Evolutionary conservation across 2,797 vertebrate species (phyloP), one percentile per base, ranked within the genome.

Genomic region (Crocodylus rhombifer): DNA sequence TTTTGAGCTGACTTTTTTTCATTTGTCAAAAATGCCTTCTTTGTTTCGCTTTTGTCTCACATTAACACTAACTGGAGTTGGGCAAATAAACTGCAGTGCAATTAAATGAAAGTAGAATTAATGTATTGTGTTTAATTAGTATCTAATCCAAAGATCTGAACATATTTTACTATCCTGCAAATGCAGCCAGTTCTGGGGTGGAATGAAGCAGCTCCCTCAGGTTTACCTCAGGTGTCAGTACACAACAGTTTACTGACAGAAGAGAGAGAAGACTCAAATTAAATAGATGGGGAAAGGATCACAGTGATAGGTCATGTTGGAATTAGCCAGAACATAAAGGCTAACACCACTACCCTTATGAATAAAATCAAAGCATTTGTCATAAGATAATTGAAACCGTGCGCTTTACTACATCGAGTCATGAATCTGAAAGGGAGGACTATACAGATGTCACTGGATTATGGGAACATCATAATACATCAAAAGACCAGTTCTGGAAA

Each of bases 401-500:
- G 82, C 7, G 14, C 69, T 96, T 96, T 90, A 91, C 92, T 84
- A 84, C 93, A 91, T 20, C 65, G 71, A 55, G 84, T 85, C 84
- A 67, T 79, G 67, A 93, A 87, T 91, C 56, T 60, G 89, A 92
- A 86, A 71, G 56, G 65, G 33, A 71, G 84, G 93, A 63, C 80
- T 80, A 63, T 78, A 77, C 28, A 94, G 92, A 76, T 33, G 67
- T 28, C 0, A 0, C 30, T 95, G 77, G 6, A n/a, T 91, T 73
- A 84, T 36, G 12, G 26, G 62, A 89, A 80, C 82, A 93, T 90
- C 94, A 76, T 36, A 69, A 69, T 76, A 91, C 95, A 95, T 95
- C 92, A 96, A 94, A 95, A 92, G 89, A 77, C 57, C 57, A 90
- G 78, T 33, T 85, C 86, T 92, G 95, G 84, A 95, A 97, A 96